These are phyloP conservation scores for Boloria selene DNA, from an alignment of 2,888 invertebrate genomes.

Conservation along the genomic window DNA sequence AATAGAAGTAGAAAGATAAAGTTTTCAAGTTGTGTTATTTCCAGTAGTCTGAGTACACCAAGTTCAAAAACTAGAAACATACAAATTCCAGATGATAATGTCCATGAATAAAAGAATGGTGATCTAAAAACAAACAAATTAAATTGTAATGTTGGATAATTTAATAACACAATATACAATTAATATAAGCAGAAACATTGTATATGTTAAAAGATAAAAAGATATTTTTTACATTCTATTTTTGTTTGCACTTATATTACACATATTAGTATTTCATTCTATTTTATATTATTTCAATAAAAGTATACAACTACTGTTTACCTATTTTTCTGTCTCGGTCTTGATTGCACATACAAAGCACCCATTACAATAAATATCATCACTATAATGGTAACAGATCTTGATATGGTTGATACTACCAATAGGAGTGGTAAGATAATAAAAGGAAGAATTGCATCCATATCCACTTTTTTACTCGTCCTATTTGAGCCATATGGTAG, in stretches of 20 bases:
- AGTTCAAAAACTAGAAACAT: constrained; percentile 87
- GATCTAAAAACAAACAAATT: constrained; percentile 71
- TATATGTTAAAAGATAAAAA: too few species aligned
- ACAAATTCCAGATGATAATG: constrained; percentile 84
- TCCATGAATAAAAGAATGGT: constrained; percentile 90
- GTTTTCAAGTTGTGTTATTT: constrained; percentile 81
- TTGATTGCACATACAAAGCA: constrained; percentile 66
- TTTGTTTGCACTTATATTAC: too few species aligned
- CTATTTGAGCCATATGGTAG: constrained; percentile 55
- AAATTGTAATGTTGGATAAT: neutral
- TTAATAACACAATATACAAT: neutral
- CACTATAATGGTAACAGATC: constrained; percentile 60
- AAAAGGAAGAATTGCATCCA: constrained; percentile 68
- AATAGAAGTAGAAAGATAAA: constrained; percentile 69
- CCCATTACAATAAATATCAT: constrained; percentile 74
- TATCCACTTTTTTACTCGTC: constrained; percentile 62
- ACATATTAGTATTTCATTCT: too few species aligned
- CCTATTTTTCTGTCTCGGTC: constrained; percentile 76
- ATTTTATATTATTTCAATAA: too few species aligned
- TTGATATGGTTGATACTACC: constrained; percentile 63
- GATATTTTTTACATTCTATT: too few species aligned
- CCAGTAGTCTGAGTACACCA: constrained; percentile 86
- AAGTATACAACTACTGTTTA: constrained; percentile 34
- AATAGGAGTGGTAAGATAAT: constrained; percentile 67
- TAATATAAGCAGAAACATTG: neutral